A percentile compares a stretch with the other conserved stretches of the same genome.
Conservation (phyloP, 2,113 vertebrate genomes). For the Paramormyrops kingsleyae region DNA sequence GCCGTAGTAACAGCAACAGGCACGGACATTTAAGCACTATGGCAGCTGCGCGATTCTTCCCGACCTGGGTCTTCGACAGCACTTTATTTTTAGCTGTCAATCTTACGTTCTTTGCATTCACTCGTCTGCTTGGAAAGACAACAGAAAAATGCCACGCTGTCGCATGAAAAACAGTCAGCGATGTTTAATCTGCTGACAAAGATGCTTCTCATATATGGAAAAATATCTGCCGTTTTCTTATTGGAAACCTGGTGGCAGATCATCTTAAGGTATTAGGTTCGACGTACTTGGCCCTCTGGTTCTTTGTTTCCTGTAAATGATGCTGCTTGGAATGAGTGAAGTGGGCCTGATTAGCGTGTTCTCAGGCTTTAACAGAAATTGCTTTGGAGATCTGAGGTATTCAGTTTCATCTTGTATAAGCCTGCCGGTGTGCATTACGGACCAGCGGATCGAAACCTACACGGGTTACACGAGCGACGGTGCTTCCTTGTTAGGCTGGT, state of each 20-base stretch:
- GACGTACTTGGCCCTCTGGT: neutral
- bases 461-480: neutral
- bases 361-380: neutral
- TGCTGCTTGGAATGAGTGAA: neutral
- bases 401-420: neutral
- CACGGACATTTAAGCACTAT: neutral
- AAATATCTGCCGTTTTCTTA: neutral
- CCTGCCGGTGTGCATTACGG: neutral
- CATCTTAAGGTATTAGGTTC: neutral
- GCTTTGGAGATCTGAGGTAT: neutral
- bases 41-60: neutral
- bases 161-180: neutral
- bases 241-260: neutral
- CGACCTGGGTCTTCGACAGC: neutral
- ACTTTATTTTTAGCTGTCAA: constrained; percentile 12
- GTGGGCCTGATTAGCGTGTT: neutral
- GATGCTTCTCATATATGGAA: neutral
- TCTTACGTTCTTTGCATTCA: neutral
- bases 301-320: neutral
- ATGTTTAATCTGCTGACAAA: neutral
- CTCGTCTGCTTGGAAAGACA: neutral
- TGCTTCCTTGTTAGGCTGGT: neutral
- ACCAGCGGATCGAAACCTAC: neutral
- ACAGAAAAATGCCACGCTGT: neutral
- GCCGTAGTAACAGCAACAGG: neutral